These are phyloP conservation scores for Drosophila mimica DNA, from an alignment of 2,888 invertebrate genomes.

Conservation along the genomic window DNA sequence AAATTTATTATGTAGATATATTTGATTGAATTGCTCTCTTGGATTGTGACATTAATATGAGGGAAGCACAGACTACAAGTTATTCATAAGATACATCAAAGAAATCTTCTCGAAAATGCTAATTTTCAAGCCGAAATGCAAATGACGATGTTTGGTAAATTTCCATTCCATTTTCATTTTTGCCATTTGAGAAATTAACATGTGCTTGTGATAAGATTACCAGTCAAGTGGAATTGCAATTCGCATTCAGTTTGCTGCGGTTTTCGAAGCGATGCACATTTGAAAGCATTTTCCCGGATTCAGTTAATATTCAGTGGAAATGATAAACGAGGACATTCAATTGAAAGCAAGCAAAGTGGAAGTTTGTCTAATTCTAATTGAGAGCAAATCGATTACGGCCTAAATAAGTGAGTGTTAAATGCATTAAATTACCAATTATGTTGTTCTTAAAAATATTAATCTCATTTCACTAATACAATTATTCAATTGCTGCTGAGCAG, in stretches of 20 bases:
- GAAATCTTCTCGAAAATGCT: not conserved
- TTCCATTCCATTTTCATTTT: not conserved
- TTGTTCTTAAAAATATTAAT: not conserved
- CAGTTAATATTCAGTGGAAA: not conserved
- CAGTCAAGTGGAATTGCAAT: not conserved
- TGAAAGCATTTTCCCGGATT: not conserved
- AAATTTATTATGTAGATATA: not conserved
- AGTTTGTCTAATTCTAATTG: not conserved
- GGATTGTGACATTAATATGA: not conserved
- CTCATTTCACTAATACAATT: slow-evolving; percentile 1
- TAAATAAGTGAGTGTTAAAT: slow-evolving; percentile 9
- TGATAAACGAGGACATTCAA: not conserved
- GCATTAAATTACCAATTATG: not conserved
- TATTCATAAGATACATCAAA: slow-evolving; percentile 1
- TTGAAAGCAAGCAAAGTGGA: not conserved
- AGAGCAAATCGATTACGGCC: not conserved
- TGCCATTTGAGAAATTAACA: slow-evolving; percentile 50
- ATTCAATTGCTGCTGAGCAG: not conserved
- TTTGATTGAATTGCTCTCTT: not conserved
- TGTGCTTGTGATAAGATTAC: slow-evolving; percentile 18
- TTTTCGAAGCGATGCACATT: slow-evolving; percentile 10
- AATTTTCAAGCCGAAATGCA: slow-evolving; percentile 17
- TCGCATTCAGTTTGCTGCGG: slow-evolving; percentile 24
- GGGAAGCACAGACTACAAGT: not conserved
- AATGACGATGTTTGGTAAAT: slow-evolving; percentile 24